phyloP scores from a whole-genome alignment of 2,797 vertebrate species.

The Carapus acus region DNA sequence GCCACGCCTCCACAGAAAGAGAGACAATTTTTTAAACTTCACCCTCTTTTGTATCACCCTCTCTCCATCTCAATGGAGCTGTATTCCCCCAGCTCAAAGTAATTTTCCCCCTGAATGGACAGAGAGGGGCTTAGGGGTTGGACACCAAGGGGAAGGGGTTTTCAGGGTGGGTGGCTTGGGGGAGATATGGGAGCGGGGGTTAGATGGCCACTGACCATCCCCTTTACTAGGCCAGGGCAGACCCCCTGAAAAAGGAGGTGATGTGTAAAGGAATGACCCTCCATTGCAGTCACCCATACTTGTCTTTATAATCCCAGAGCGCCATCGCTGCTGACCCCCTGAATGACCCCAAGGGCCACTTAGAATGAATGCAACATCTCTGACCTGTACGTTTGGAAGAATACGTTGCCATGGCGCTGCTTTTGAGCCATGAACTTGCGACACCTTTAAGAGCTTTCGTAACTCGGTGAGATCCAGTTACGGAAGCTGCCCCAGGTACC shows the following conservation, averaged over 20 bases:
- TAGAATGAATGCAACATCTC: constrained; percentile 31
- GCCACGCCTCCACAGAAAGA: constrained; percentile 39
- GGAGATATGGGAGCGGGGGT: constrained; percentile 14
- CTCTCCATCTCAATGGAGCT: constrained; percentile 64
- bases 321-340: constrained; percentile 36
- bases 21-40: constrained; percentile 66
- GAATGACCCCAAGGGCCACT: constrained; percentile 43
- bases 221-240: constrained; percentile 52
- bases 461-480: no score
- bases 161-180: constrained; percentile 50
- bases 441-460: neutral
- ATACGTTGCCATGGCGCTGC: constrained; percentile 18
- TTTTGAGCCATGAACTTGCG: constrained; percentile 51
- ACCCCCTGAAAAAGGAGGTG: constrained; percentile 62
- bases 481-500: no score
- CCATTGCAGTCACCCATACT: constrained; percentile 32
- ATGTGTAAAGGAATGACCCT: constrained; percentile 68
- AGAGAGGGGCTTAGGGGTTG: constrained; percentile 48
- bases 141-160: constrained; percentile 38
- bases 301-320: constrained; percentile 29
- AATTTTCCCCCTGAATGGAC: constrained; percentile 66
- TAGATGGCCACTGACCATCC: constrained; percentile 61
- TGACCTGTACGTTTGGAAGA: constrained; percentile 24
- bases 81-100: constrained; percentile 52
- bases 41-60: constrained; percentile 55